Conservation (phyloP, 2,113 vertebrate genomes). For the Dromiciops gliroides region DNA sequence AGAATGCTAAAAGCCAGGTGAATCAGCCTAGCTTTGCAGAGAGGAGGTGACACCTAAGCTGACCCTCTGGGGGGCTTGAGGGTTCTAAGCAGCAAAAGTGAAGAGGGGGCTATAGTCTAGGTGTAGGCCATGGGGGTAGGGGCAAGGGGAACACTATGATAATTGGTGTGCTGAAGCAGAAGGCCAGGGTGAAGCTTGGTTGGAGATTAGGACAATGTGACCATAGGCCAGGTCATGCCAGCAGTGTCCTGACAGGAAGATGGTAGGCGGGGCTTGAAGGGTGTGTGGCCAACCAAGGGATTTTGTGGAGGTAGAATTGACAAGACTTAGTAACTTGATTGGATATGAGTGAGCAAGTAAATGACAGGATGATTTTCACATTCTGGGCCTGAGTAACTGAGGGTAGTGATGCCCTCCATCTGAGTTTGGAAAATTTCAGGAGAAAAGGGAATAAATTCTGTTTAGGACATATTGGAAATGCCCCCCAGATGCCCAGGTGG, state of each 20-base stretch:
- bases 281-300: not conserved
- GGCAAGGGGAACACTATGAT: no score
- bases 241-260: no score
- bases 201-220: not conserved
- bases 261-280: not conserved
- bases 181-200: not conserved
- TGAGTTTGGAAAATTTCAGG: not conserved
- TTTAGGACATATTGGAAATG: no score
- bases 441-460: no score
- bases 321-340: not conserved
- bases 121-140: no score
- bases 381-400: not conserved
- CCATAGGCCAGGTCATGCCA: not conserved
- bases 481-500: no score
- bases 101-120: not conserved
- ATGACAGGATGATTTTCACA: not conserved
- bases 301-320: not conserved
- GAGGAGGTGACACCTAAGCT: not conserved
- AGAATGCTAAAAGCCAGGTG: not conserved
- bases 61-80: not conserved
- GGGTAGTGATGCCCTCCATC: not conserved
- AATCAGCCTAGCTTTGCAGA: not conserved
- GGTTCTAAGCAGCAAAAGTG: not conserved
- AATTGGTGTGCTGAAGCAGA: not conserved
- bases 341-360: not conserved